Evolutionary conservation across 1,140 invertebrate species (phyloP).

Genomic region (Melitaea cinxia): DNA sequence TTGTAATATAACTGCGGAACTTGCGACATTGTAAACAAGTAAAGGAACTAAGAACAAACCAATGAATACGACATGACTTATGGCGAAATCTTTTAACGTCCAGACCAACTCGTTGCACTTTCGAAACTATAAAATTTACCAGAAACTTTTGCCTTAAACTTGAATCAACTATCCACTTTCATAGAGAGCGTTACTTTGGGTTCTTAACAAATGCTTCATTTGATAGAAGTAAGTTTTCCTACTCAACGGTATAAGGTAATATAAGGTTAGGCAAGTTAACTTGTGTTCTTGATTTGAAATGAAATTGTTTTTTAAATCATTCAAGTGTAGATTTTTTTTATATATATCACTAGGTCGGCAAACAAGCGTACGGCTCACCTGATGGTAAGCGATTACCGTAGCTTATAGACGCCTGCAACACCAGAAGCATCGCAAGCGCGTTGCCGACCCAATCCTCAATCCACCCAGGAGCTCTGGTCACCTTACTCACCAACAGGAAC

Average conservation of each 20-base stretch:
- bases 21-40: conserved; percentile 9
- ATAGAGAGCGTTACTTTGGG: not conserved
- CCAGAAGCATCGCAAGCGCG: no score
- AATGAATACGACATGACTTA: conserved; percentile 9
- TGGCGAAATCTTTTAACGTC: conserved; percentile 3
- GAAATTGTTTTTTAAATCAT: no score
- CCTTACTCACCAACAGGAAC: no score
- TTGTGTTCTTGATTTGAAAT: no score
- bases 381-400: no score
- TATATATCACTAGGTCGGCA: no score
- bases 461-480: no score
- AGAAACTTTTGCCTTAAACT: conserved; percentile 6
- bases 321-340: no score
- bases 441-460: no score
- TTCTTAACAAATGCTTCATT: not conserved
- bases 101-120: conserved; percentile 5
- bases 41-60: conserved; percentile 8
- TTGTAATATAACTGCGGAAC: not conserved
- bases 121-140: not conserved
- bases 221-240: not conserved
- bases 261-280: no score
- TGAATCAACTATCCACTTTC: not conserved
- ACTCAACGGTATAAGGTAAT: not conserved
- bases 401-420: no score
- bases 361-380: no score